Conservation (phyloP, 2,888 invertebrate species). For the Parelbella ahira region DNA sequence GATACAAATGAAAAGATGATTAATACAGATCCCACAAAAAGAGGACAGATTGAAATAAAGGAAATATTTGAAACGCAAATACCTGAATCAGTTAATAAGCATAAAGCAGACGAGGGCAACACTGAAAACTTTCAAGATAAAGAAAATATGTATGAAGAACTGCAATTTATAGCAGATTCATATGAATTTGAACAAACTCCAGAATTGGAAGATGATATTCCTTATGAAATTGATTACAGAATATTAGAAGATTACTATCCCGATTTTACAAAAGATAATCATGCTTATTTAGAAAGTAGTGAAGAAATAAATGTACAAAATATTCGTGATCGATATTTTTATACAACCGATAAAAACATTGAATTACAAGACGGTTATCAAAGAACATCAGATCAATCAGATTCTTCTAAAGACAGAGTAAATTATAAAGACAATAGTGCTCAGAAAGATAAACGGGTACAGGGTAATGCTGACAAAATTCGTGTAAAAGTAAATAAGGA, state of each 20-base stretch:
- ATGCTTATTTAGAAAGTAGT: conserved; percentile 38
- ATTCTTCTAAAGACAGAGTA: conserved; percentile 16
- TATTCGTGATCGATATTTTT: conserved; percentile 47
- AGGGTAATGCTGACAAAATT: conserved; percentile 8
- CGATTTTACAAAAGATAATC: conserved; percentile 48
- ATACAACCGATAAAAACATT: conserved; percentile 41
- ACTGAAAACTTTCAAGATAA: conserved; percentile 1
- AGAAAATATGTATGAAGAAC: conserved; percentile 3
- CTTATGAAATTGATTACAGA: conserved; percentile 37
- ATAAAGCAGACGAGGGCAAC: neutral
- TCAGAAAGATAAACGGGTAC: neutral
- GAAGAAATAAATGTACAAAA: conserved; percentile 42
- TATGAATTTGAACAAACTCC: conserved; percentile 25
- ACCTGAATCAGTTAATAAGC: neutral
- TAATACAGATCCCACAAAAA: neutral
- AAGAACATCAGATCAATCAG: conserved; percentile 24
- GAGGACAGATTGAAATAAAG: neutral
- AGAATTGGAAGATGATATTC: conserved; percentile 39
- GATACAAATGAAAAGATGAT: neutral
- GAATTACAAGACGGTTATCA: conserved; percentile 26
- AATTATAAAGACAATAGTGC: conserved; percentile 26
- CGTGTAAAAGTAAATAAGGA: conserved; percentile 19
- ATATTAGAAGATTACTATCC: conserved; percentile 62
- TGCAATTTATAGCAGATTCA: neutral
- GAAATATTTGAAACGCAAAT: conserved; percentile 14